These are phyloP conservation scores for Cynodonichthys magdalenae DNA, from an alignment of 2,797 vertebrate species.

Conservation along the genomic window DNA sequence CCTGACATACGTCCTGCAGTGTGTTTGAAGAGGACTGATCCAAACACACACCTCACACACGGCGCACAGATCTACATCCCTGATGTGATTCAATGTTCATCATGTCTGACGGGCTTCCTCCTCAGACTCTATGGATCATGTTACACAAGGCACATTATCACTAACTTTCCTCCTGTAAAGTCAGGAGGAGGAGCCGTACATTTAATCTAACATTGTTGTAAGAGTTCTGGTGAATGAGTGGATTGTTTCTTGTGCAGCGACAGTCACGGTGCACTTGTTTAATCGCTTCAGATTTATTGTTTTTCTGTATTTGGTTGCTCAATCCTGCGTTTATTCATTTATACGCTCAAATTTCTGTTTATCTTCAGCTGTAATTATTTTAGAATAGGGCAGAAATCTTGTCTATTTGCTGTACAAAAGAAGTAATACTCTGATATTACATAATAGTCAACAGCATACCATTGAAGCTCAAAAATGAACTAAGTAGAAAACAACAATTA, in stretches of 20 bases:
- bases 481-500: background rate
- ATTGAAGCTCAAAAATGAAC: background rate
- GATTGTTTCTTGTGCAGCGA: background rate
- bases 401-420: background rate
- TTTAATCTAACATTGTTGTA: background rate
- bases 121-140: conserved; percentile 10
- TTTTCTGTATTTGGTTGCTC: background rate
- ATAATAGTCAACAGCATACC: background rate
- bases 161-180: background rate
- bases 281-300: background rate
- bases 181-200: background rate
- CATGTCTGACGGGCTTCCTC: conserved; percentile 31
- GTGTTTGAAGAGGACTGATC: conserved; percentile 28
- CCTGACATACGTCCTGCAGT: conserved; percentile 17
- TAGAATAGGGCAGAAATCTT: background rate
- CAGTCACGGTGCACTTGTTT: background rate
- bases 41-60: conserved; percentile 23
- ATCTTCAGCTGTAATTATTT: conserved; percentile 2
- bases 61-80: conserved; percentile 26
- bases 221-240: background rate
- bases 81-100: conserved; percentile 31
- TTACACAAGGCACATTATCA: conserved; percentile 7
- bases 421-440: background rate
- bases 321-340: background rate
- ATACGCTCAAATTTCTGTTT: background rate